These are phyloP conservation scores for Tholera decimalis DNA, from an alignment of 2,888 invertebrate genomes.

Conservation along the genomic window DNA sequence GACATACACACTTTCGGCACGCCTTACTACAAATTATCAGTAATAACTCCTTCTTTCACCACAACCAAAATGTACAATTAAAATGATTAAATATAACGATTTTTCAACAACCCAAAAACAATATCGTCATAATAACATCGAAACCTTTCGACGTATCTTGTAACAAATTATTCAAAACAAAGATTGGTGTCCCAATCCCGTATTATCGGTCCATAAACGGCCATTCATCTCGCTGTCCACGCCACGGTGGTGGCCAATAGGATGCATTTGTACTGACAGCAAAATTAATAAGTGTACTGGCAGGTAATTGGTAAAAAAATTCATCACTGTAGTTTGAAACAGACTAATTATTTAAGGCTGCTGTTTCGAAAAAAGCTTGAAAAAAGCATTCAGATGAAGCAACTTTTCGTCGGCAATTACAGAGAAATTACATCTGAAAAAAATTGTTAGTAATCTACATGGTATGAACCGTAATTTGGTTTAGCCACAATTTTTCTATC, in stretches of 20 bases:
- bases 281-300: conserved; percentile 10
- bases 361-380: no score
- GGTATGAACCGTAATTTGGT: no score
- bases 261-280: conserved; percentile 29
- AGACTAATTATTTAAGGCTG: no score
- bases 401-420: no score
- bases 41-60: conserved; percentile 46
- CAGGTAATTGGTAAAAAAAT: conserved; percentile 5
- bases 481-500: no score
- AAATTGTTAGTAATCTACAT: no score
- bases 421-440: no score
- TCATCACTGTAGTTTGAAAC: background rate
- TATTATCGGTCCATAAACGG: conserved; percentile 53
- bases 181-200: conserved; percentile 46
- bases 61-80: conserved; percentile 38
- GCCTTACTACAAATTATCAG: conserved; percentile 34
- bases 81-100: conserved; percentile 46
- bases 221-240: conserved; percentile 52
- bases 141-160: conserved; percentile 47
- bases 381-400: no score
- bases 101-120: conserved; percentile 50
- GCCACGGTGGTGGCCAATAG: conserved; percentile 61
- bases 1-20: conserved; percentile 2
- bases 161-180: conserved; percentile 62
- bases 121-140: conserved; percentile 46